These are phyloP conservation scores for Diploptera punctata DNA, from an alignment of 2,888 invertebrate species.

Conservation along the genomic window DNA sequence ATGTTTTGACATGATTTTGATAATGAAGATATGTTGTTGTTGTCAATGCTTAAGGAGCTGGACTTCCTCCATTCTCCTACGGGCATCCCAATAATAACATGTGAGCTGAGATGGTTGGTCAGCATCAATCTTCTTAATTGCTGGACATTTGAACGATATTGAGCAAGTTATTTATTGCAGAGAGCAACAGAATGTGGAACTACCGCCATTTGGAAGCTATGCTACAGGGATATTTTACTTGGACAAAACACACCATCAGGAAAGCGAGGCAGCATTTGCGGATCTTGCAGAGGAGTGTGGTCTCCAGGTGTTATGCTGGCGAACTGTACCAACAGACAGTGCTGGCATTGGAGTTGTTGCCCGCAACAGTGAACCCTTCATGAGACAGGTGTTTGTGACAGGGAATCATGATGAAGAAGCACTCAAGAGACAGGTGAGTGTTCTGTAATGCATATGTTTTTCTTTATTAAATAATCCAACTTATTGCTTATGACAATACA, in stretches of 20 bases:
- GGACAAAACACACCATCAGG: slow-evolving; percentile 80
- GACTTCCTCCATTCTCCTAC: too few relatives aligned
- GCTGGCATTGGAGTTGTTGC: slow-evolving; percentile 90
- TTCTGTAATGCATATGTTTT: too few relatives aligned
- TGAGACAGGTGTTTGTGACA: slow-evolving; percentile 91
- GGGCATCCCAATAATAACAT: too few relatives aligned
- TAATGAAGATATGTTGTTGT: too few relatives aligned
- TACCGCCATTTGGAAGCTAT: slow-evolving; percentile 89
- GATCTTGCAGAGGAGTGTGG: slow-evolving; percentile 81
- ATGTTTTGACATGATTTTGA: too few relatives aligned
- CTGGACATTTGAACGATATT: too few relatives aligned
- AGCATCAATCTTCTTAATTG: too few relatives aligned
- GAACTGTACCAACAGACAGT: slow-evolving; percentile 89
- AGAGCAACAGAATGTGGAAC: slow-evolving; percentile 77
- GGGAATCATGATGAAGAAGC: slow-evolving; percentile 66
- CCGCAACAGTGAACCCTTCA: slow-evolving; percentile 91
- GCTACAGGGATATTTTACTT: slow-evolving; percentile 97
- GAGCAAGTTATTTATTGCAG: too few relatives aligned
- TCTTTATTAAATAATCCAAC: too few relatives aligned
- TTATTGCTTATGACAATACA: too few relatives aligned
- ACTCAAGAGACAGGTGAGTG: slow-evolving; percentile 72
- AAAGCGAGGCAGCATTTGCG: slow-evolving; percentile 81
- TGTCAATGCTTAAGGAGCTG: too few relatives aligned
- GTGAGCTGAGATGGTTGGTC: too few relatives aligned
- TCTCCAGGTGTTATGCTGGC: slow-evolving; percentile 89